These are phyloP conservation scores for Torymus texanus DNA, from an alignment of 2,888 invertebrate genomes.

Conservation along the genomic window DNA sequence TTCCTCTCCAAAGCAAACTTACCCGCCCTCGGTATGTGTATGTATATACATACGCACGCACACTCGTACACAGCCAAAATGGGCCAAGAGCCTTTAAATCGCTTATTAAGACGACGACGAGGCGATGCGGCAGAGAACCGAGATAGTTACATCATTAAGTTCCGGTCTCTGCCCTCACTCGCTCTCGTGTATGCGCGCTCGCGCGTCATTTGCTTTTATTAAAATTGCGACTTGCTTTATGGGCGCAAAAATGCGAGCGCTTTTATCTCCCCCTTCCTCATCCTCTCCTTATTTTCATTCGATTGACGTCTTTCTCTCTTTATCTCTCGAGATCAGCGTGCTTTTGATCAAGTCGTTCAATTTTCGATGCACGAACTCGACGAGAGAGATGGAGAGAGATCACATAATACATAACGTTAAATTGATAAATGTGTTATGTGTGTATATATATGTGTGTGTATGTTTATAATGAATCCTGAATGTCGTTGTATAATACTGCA, in stretches of 20 bases:
- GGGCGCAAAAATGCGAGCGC: not conserved
- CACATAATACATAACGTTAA: no score
- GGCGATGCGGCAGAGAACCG: conserved; percentile 14
- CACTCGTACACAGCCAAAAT: not conserved
- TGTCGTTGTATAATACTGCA: no score
- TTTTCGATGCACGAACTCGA: no score
- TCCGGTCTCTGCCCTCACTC: conserved; percentile 28
- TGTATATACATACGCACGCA: not conserved
- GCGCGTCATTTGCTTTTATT: conserved; percentile 12
- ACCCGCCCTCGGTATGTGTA: no score
- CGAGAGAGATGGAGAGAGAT: no score
- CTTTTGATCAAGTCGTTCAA: no score
- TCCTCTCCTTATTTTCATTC: not conserved
- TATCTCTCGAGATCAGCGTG: not conserved
- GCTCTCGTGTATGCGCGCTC: no score
- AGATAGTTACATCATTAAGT: conserved; percentile 35
- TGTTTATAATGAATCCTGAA: no score
- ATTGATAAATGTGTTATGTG: no score
- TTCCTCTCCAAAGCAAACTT: no score
- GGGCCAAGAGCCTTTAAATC: conserved; percentile 4
- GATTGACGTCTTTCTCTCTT: not conserved
- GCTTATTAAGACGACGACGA: conserved; percentile 6
- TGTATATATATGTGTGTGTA: no score
- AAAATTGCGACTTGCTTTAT: conserved; percentile 2
- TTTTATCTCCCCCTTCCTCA: no score